Evolutionary conservation across 2,113 vertebrate genomes (phyloP).

Genomic region (Probosciger aterrimus): DNA sequence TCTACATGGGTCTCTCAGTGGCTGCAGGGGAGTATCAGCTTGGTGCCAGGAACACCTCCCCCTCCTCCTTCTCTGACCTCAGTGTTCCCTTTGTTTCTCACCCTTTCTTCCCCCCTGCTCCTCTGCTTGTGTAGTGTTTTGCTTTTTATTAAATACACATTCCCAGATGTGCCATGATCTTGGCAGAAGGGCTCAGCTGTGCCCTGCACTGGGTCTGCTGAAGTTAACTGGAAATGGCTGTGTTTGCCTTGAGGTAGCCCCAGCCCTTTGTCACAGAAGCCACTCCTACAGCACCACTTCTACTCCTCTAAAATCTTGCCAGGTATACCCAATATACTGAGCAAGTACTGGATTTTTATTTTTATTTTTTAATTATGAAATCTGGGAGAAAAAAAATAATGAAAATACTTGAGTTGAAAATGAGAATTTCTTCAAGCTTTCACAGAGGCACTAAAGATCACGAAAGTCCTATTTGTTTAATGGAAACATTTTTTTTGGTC

Average conservation of each 20-base stretch:
- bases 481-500: background rate
- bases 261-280: accelerated
- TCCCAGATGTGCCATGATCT: background rate
- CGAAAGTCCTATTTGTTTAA: background rate
- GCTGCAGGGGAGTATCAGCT: background rate
- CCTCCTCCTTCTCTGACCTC: background rate
- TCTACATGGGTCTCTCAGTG: background rate
- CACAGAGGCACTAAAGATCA: background rate
- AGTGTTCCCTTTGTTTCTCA: background rate
- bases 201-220: accelerated
- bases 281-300: accelerated
- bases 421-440: background rate
- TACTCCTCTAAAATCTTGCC: background rate
- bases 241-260: background rate
- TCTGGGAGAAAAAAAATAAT: background rate
- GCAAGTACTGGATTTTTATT: background rate
- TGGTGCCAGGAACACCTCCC: background rate
- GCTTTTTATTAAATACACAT: background rate
- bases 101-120: too few species aligned
- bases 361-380: background rate
- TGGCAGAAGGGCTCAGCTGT: background rate
- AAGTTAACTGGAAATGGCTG: accelerated
- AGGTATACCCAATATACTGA: background rate
- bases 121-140: background rate
- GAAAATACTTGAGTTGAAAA: background rate